Evolutionary conservation across 30 jellyfish, hydroid and myxozoan genomes (phyloP).

Genomic region (Sanderia malayensis): DNA sequence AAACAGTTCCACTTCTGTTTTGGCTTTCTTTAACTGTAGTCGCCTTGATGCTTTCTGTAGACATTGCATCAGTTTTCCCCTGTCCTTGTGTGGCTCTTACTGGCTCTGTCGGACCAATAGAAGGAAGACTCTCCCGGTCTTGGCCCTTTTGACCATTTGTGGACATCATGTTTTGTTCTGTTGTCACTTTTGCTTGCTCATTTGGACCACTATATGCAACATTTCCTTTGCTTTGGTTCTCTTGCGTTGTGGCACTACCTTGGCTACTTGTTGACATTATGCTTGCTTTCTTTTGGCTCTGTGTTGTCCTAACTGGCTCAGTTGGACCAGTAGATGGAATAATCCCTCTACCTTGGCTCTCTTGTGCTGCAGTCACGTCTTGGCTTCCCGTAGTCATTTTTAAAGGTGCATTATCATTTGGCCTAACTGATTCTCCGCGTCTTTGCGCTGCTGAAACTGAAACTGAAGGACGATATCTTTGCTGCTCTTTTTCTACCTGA

Average conservation of each 20-base stretch:
- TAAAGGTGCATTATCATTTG: conserved; percentile 2
- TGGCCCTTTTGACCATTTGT: not conserved
- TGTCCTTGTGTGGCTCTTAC: not conserved
- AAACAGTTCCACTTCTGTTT: not conserved
- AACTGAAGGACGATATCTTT: conserved; percentile 1
- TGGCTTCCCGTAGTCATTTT: conserved; percentile 4
- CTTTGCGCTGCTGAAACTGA: conserved; percentile 31
- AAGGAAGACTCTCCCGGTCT: not conserved
- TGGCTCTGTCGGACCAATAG: not conserved
- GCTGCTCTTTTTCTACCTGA: not conserved
- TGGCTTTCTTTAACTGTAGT: not conserved
- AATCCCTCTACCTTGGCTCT: not conserved
- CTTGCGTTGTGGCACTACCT: not conserved
- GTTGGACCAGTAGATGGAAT: not conserved
- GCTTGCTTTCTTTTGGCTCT: not conserved
- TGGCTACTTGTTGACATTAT: not conserved
- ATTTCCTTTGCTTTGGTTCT: not conserved
- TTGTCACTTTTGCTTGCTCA: not conserved
- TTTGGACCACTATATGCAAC: not conserved
- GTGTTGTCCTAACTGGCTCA: not conserved
- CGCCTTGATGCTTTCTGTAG: not conserved
- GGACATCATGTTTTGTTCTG: not conserved
- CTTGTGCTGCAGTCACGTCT: conserved; percentile 3
- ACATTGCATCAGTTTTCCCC: not conserved
- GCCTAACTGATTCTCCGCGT: conserved; percentile 55